Percentiles rank a stretch among this genome's conserved stretches.
Evolutionary conservation across 2,797 vertebrate species (phyloP).

Genomic region (Characodon lateralis): DNA sequence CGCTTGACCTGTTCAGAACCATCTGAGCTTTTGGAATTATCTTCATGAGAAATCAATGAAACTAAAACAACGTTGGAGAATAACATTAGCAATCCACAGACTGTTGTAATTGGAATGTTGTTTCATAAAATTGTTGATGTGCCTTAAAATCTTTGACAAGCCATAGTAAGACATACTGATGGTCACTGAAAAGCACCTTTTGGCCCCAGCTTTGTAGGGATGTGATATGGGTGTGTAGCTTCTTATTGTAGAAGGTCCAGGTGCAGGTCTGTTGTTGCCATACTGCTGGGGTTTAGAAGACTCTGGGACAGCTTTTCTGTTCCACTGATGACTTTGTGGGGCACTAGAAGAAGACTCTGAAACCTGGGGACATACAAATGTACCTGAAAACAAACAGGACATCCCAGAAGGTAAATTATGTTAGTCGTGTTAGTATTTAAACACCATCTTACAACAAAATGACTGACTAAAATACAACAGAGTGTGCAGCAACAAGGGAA

Average conservation of each 20-base stretch:
- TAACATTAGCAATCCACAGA: not conserved
- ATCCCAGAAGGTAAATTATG: not conserved
- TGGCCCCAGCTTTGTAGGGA: constrained; percentile 69
- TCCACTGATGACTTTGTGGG: constrained; percentile 66
- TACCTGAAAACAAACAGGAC: constrained; percentile 49
- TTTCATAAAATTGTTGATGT: not conserved
- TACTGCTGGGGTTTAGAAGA: constrained; percentile 46
- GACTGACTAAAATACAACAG: not conserved
- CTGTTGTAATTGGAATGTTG: constrained; percentile 4
- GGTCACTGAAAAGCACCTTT: constrained; percentile 52
- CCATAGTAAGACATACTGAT: not conserved
- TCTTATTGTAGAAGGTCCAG: constrained; percentile 52
- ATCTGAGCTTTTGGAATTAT: not conserved
- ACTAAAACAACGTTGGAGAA: too few relatives aligned
- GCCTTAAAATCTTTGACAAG: not conserved
- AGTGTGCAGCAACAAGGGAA: not conserved
- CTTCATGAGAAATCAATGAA: not conserved
- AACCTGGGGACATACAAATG: constrained; percentile 42
- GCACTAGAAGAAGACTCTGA: constrained; percentile 30
- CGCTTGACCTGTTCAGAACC: not conserved
- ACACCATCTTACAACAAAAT: not conserved
- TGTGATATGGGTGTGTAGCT: constrained; percentile 56
- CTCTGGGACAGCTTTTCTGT: constrained; percentile 40
- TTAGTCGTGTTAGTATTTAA: not conserved
- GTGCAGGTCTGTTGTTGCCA: constrained; percentile 53